Percentiles rank a stretch among this genome's conserved stretches.
These are phyloP conservation scores for Sipha maydis DNA, from an alignment of 2,888 invertebrate genomes.

Conservation along the genomic window DNA sequence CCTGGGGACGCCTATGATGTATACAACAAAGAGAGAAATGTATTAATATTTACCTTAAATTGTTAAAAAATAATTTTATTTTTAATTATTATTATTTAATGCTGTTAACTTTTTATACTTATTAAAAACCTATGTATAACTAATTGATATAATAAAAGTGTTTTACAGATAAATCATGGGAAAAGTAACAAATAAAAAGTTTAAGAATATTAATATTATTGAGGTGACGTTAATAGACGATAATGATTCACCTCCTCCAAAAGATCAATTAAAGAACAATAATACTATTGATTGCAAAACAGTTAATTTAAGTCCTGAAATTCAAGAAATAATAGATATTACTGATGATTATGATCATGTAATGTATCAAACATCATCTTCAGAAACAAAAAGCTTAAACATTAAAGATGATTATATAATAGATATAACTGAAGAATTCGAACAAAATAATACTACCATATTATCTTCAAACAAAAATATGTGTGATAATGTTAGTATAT, in stretches of 20 bases:
- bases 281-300: not conserved
- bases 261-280: not conserved
- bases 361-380: not conserved
- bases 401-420: too few relatives aligned
- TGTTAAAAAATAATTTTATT: too few relatives aligned
- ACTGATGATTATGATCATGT: not conserved
- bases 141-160: not conserved
- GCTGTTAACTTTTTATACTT: not conserved
- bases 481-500: not conserved
- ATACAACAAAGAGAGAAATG: too few relatives aligned
- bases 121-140: too few relatives aligned
- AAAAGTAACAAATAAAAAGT: not conserved
- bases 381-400: too few relatives aligned
- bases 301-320: not conserved
- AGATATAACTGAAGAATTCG: too few relatives aligned
- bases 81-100: too few relatives aligned
- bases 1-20: too few relatives aligned
- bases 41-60: too few relatives aligned
- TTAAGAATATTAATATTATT: not conserved
- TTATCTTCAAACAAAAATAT: not conserved
- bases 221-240: not conserved
- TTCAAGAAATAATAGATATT: constrained; percentile 11
- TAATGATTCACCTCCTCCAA: not conserved
- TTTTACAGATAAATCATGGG: constrained; percentile 32
- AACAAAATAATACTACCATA: too few relatives aligned